Base-by-base conservation (phyloP, 2,888 invertebrate genomes). In the Nebria salina region DNA sequence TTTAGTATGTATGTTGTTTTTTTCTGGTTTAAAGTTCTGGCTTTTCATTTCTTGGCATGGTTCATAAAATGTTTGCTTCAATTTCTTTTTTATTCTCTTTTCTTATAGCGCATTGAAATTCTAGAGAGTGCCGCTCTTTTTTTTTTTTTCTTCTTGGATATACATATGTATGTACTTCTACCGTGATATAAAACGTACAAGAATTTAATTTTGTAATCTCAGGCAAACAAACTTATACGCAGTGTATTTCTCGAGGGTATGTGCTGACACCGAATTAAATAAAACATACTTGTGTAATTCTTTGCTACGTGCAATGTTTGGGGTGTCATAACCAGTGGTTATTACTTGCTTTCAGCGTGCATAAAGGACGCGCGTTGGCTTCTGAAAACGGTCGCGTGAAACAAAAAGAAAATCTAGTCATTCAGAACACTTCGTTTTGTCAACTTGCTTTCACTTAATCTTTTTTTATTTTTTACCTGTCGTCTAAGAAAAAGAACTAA, bases 151-250 rank as follows among this genome's bases (percentile, higher is more conserved):
- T 54, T 54, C 54, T 54, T 34, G 34, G 2, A 34, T 34, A 34
- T 34, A 34, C 5, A 13, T 8, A 8, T 54, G 7, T 13, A 54
- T 6, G 2, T 68, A 2, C 70, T 26, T 70, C 34, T 20, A 9
- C 26, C 42, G 43, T 20, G 76, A 64, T 42, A 76, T 76, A 66
- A 76, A 76, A 68, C 76, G 68, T 68, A 76, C 76, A 68, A 76
- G 68, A 76, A 68, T 76, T 76, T 76, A 76, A 76, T 76, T 76
- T 76, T 41, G 66, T 76, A 76, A 76, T 76, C 76, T 76, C 76
- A 68, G 54, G 34, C 68, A 25, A 65, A 76, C 68, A 68, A 20
- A 68, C 76, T 68, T 25, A 65, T 7, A 74, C n/a, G 25, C 26
- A 42, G 68, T 11, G 20, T 7, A 15, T 20, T n/a, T 42, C 66